Evolutionary conservation across 2,797 vertebrate genomes (phyloP), one percentile per base, ranked within the genome.

Genomic region (Mastacembelus armatus): DNA sequence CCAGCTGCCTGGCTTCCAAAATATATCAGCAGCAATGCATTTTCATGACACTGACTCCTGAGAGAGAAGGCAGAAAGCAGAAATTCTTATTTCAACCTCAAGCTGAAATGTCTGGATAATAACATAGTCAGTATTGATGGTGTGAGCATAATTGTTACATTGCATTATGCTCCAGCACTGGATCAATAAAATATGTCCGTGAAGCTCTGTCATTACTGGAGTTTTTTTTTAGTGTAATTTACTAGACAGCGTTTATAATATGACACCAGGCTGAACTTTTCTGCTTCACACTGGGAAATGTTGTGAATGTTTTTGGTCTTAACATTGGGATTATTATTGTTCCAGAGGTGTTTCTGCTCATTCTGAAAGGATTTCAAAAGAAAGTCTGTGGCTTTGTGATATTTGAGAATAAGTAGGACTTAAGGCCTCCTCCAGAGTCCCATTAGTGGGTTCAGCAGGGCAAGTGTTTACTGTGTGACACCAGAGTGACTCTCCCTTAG

Each of bases 381-480:
- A 72, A 70, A 4, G 26, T 10, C 27, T 54, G 50, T 61, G 26
- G 61, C 44, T 24, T 33, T 55, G 6, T 11, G 6, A 68, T 55
- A 58, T 49, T 40, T 51, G 21, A 56, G 40, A 16, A 10, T 44
- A 52, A 42, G 15, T 47, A 60, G 40, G 60, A 61, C 42, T 35
- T 19, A 26, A 54, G 16, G 6, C 43, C 47, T 56, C 63, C 69
- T 73, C 67, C 40, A 49, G 54, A 66, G 64, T 69, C 60, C 45
- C 26, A 66, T 81, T 56, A 75, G 60, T 55, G 38, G 57, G 27
- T 73, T 67, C 63, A 54, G 38, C n/a, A 18, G 27, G 44, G 5
- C 10, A 9, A 63, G 48, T 74, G 77, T 77, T 83, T 75, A 64
- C 72, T 64, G 21, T 19, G 58, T 66, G 61, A 74, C 67, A 78